phyloP scores from a whole-genome alignment of 2,113 vertebrate species.

The Malurus cyaneus region DNA sequence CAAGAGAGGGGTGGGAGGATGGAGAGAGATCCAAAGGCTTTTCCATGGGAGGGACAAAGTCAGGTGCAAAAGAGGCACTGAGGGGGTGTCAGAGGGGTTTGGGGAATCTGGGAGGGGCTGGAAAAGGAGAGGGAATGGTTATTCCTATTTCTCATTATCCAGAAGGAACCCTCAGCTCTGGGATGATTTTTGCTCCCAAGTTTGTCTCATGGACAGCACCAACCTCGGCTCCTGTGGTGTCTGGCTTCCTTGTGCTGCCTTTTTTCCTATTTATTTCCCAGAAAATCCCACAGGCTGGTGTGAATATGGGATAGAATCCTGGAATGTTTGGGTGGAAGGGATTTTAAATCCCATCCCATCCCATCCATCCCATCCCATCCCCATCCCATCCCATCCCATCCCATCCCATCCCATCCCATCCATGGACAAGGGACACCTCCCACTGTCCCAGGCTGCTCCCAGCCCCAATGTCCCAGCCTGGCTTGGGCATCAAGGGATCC shows the following conservation, averaged over 20 bases:
- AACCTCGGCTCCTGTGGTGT: rapidly evolving
- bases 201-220: background rate
- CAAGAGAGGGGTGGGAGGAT: rapidly evolving
- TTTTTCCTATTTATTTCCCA: background rate
- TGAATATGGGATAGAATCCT: background rate
- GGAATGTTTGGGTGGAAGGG: background rate
- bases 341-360: background rate
- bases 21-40: background rate
- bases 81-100: background rate
- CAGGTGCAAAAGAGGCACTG: background rate
- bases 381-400: too few relatives aligned
- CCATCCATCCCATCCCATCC: too few relatives aligned
- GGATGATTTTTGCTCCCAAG: background rate
- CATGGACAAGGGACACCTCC: background rate
- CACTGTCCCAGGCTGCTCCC: background rate
- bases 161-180: background rate
- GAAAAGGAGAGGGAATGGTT: background rate
- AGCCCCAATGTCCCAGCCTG: background rate
- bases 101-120: background rate
- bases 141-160: rapidly evolving
- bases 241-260: too few relatives aligned
- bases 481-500: background rate
- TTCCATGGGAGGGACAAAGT: rapidly evolving
- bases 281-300: background rate
- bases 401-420: too few relatives aligned